Percentiles rank a stretch among this genome's conserved stretches.
These are phyloP conservation scores for Toxotes jaculatrix DNA, from an alignment of 2,113 vertebrate species.

Conservation along the genomic window DNA sequence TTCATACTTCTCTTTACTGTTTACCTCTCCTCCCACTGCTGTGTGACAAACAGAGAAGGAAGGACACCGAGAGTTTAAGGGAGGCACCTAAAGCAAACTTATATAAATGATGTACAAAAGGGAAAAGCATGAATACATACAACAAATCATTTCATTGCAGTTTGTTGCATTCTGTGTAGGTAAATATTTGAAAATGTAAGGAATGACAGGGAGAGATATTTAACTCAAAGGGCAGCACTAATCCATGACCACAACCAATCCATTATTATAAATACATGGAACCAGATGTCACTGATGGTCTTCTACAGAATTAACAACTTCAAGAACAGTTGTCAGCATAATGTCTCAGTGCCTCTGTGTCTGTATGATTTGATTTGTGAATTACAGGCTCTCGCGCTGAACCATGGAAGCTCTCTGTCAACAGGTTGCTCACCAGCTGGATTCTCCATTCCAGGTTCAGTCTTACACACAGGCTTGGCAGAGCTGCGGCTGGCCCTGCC, in stretches of 20 bases:
- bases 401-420: constrained; percentile 23
- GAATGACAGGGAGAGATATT: not conserved
- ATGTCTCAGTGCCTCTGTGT: not conserved
- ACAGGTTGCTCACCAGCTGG: constrained; percentile 79
- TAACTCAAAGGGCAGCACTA: not conserved
- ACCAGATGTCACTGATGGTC: not conserved
- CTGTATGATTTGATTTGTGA: not conserved
- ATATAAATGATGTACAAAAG: not conserved
- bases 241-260: not conserved
- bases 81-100: not conserved
- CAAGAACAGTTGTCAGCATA: not conserved
- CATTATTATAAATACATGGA: not conserved
- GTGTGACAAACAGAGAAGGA: constrained; percentile 38
- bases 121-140: not conserved
- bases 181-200: not conserved
- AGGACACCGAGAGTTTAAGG: not conserved
- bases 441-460: constrained; percentile 89
- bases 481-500: constrained; percentile 82
- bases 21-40: constrained; percentile 58
- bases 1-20: constrained; percentile 58
- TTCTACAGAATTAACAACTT: not conserved
- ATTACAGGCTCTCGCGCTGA: not conserved
- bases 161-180: not conserved
- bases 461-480: constrained; percentile 91
- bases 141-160: not conserved